Evolutionary conservation across 2,888 invertebrate genomes (phyloP).

Genomic region (Mesoligia furuncula): DNA sequence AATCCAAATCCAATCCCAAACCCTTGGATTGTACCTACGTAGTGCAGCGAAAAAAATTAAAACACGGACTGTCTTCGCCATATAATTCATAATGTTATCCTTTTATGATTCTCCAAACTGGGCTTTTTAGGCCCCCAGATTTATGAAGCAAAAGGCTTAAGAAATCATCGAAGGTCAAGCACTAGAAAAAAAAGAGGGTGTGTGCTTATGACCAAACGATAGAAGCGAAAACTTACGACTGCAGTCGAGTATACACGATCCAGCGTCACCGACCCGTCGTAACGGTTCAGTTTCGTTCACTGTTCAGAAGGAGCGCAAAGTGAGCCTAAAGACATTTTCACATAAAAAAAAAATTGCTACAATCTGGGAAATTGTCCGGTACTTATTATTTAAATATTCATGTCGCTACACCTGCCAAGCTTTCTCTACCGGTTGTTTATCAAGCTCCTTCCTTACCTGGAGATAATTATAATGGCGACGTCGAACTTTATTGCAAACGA

Average conservation of each 20-base stretch:
- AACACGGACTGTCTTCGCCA: no score
- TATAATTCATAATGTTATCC: no score
- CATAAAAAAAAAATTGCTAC: neutral
- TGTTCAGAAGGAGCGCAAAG: neutral
- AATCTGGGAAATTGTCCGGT: slow-evolving; percentile 5
- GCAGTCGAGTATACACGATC: neutral
- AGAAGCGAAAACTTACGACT: no score
- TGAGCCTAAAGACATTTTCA: neutral
- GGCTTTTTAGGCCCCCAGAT: no score
- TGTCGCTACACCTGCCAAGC: slow-evolving; percentile 17
- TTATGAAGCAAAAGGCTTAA: neutral
- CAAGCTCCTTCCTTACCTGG: slow-evolving; percentile 23
- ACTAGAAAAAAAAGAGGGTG: neutral
- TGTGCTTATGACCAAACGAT: neutral
- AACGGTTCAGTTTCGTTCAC: neutral
- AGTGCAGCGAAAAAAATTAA: no score
- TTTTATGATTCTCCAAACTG: no score
- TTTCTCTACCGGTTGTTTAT: slow-evolving; percentile 44
- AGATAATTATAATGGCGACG: slow-evolving; percentile 29
- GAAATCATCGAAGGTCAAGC: neutral
- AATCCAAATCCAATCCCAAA: no score
- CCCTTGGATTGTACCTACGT: no score
- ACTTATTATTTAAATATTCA: slow-evolving; percentile 44
- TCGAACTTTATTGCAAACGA: slow-evolving; percentile 11
- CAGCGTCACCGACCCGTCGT: neutral